Evolutionary conservation across 2,888 invertebrate genomes (phyloP).

Genomic region (Tanypteryx hageni): DNA sequence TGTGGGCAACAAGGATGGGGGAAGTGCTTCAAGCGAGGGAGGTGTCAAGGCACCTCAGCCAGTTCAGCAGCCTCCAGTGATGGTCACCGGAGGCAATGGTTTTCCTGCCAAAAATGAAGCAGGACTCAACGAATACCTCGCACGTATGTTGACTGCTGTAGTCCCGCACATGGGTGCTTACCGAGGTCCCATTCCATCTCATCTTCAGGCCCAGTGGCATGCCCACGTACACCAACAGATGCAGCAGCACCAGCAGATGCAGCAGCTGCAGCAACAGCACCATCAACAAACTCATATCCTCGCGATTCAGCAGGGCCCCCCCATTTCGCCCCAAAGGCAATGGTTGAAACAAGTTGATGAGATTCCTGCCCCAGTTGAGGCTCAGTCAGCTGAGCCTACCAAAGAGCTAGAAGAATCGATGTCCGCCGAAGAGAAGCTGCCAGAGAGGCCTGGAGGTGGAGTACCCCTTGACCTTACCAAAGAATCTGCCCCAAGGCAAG

Average conservation of each 20-base stretch:
- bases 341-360: background rate
- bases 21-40: background rate
- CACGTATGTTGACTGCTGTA: conserved; percentile 52
- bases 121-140: conserved; percentile 61
- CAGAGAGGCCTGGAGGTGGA: conserved; percentile 41
- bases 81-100: conserved; percentile 23
- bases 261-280: conserved; percentile 4
- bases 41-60: background rate
- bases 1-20: conserved; percentile 65
- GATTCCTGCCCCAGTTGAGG: background rate
- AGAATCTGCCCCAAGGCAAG: conserved; percentile 67
- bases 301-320: background rate
- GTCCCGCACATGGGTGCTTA: conserved; percentile 31
- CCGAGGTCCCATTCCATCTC: conserved; percentile 22
- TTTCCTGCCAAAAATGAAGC: background rate
- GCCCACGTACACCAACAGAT: conserved; percentile 56
- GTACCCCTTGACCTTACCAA: conserved; percentile 70
- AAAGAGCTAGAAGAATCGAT: background rate
- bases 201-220: conserved; percentile 60
- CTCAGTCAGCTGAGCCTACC: conserved; percentile 17
- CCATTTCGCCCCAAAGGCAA: conserved; percentile 36
- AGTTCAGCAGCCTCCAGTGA: background rate
- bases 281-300: background rate
- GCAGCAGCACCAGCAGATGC: conserved; percentile 35
- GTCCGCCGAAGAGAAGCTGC: conserved; percentile 28